Conservation (phyloP, 1,140 invertebrate genomes). For the Atta texana region DNA sequence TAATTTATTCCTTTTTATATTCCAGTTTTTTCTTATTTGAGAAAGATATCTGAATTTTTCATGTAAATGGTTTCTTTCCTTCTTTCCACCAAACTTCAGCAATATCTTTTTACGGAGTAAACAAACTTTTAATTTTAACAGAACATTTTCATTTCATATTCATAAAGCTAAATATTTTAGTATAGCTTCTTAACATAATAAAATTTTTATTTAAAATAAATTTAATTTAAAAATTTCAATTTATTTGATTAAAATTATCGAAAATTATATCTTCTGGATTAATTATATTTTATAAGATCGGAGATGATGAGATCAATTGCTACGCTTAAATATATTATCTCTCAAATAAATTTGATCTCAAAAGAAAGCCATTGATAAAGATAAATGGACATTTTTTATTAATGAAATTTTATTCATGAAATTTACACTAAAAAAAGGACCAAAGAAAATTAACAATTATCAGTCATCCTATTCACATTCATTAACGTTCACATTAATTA, state of each 20-base stretch:
- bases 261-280: background rate
- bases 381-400: background rate
- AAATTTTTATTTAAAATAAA: background rate
- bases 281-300: background rate
- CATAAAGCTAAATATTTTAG: background rate
- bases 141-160: background rate
- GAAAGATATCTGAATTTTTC: slow-evolving; percentile 13
- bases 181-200: background rate
- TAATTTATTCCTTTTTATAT: background rate
- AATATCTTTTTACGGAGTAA: background rate
- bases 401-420: slow-evolving; percentile 1
- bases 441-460: background rate
- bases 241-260: background rate
- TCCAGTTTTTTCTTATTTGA: background rate
- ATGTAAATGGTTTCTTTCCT: background rate
- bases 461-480: background rate
- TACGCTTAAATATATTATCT: background rate
- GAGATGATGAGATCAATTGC: slow-evolving; percentile 1
- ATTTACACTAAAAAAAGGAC: background rate
- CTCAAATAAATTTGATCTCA: background rate
- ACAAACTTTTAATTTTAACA: slow-evolving; percentile 9
- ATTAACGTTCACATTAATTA: slow-evolving; percentile 13
- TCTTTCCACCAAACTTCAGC: slow-evolving; percentile 10
- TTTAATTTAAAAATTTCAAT: background rate
- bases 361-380: background rate